A percentile compares a stretch with the other conserved stretches of the same genome.
Evolutionary conservation across 2,113 vertebrate species (phyloP).

Genomic region (Numenius arquata): DNA sequence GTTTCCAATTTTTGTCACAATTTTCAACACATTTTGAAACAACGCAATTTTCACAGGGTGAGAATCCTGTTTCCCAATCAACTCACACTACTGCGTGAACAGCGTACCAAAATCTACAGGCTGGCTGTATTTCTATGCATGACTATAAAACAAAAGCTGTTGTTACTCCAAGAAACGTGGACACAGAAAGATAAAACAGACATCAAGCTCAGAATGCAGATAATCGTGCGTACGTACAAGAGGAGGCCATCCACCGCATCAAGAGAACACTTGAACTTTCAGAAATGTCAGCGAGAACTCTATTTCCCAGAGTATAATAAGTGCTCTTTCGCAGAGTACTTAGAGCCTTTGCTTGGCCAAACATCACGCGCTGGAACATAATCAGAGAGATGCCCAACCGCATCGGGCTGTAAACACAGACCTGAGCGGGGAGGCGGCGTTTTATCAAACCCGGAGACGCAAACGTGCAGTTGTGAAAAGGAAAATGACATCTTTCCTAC

Average conservation of each 20-base stretch:
- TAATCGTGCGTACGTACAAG: not conserved
- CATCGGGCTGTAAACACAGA: not conserved
- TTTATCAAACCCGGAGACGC: not conserved
- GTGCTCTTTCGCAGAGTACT: not conserved
- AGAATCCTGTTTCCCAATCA: not conserved
- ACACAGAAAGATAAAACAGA: not conserved
- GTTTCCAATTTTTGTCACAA: not conserved
- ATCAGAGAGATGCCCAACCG: not conserved
- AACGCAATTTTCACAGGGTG: not conserved
- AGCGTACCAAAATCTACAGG: not conserved
- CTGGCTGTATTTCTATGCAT: not conserved
- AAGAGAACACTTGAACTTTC: not conserved
- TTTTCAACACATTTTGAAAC: not conserved
- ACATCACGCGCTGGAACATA: not conserved
- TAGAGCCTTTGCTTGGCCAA: not conserved
- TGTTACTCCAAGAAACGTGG: not conserved
- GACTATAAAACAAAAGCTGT: not conserved
- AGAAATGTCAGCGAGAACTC: not conserved
- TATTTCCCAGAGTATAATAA: not conserved
- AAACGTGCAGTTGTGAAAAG: not conserved
- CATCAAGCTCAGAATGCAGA: not conserved
- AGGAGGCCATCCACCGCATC: not conserved
- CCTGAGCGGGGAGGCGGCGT: not conserved
- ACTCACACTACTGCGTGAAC: fast-evolving
- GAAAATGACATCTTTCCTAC: not conserved